These are phyloP conservation scores for Poeciliopsis gracilis DNA, from an alignment of 2,797 vertebrate species.

Conservation along the genomic window DNA sequence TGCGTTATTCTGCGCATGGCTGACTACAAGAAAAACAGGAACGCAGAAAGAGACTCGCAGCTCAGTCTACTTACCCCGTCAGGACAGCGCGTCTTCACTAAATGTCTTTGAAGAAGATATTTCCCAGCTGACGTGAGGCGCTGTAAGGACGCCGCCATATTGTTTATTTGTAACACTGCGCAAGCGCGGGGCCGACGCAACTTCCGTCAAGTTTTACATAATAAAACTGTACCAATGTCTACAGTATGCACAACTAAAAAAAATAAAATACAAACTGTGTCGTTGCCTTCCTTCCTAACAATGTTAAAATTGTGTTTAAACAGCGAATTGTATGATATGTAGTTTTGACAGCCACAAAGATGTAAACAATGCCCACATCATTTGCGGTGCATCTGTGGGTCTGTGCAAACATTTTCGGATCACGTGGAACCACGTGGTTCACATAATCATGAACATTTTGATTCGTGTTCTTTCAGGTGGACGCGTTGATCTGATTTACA, in stretches of 20 bases:
- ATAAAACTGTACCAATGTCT: not conserved
- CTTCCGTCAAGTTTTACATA: constrained; percentile 16
- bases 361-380: not conserved
- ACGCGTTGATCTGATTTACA: not conserved
- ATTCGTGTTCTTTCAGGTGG: not conserved
- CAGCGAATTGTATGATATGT: not conserved
- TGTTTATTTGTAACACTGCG: constrained; percentile 53
- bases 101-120: constrained; percentile 52
- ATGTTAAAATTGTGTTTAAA: not conserved
- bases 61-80: constrained; percentile 55
- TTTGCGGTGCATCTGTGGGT: not conserved
- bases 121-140: constrained; percentile 61
- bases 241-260: not conserved
- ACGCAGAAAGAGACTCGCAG: fast-evolving
- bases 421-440: not conserved
- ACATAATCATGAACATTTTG: no score
- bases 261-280: not conserved
- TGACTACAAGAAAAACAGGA: fast-evolving
- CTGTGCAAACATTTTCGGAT: not conserved
- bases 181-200: constrained; percentile 4
- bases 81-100: constrained; percentile 52
- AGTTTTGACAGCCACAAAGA: not conserved
- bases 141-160: constrained; percentile 77
- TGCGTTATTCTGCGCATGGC: fast-evolving
- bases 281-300: not conserved